Evolutionary conservation across 2,797 vertebrate genomes (phyloP).

Genomic region (Danio kyathit): DNA sequence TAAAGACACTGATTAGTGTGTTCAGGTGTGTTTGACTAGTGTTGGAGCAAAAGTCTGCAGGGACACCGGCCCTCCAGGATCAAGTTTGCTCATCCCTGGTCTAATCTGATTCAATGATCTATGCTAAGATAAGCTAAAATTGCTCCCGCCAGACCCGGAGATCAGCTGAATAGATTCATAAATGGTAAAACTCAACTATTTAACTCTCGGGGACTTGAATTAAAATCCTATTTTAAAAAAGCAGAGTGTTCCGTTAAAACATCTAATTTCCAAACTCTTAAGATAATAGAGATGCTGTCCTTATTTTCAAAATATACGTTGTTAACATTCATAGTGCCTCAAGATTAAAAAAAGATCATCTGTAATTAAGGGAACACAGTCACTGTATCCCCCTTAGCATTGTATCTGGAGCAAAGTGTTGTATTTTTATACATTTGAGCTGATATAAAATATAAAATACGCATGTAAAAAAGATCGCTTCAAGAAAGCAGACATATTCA

Average conservation of each 20-base stretch:
- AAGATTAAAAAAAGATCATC: background rate
- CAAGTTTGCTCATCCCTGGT: no score
- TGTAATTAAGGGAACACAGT: background rate
- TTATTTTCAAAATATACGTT: background rate
- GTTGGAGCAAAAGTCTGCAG: no score
- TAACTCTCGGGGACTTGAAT: no score
- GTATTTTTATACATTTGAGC: slow-evolving; percentile 30
- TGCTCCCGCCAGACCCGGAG: no score
- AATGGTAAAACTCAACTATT: no score
- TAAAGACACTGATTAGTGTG: no score
- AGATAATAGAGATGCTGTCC: background rate
- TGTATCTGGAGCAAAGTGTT: background rate
- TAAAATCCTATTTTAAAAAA: no score
- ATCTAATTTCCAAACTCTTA: background rate
- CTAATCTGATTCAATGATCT: no score
- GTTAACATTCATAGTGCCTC: slow-evolving; percentile 26
- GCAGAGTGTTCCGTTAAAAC: background rate
- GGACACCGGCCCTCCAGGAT: no score
- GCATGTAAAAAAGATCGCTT: slow-evolving; percentile 13
- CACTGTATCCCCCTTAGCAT: background rate
- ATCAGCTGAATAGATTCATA: no score
- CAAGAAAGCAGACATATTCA: slow-evolving; percentile 46
- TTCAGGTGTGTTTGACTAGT: no score
- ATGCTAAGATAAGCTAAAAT: no score
- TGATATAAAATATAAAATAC: slow-evolving; percentile 25